Evolutionary conservation across 2,888 invertebrate genomes (phyloP), one percentile per base, ranked within the genome.

Genomic region (Agapetus fuscipes): DNA sequence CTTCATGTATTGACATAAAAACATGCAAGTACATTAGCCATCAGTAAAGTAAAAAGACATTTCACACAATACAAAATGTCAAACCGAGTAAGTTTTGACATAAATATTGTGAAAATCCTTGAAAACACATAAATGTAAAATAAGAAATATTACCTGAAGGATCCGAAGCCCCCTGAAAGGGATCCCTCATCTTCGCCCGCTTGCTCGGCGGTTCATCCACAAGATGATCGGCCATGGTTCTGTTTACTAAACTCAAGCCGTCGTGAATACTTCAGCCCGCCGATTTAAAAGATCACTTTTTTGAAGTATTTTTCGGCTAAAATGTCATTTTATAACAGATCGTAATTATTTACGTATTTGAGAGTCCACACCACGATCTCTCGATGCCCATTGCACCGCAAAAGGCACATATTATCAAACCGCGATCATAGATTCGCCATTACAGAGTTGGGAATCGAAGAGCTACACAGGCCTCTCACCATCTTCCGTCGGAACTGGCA

Each of bases 141-240:
- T 37, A 46, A 41, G 34, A 25, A 37, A 40, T 26, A 30, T 79
- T 68, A 84, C 85, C 84, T 63, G 83, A 78, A 56, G 81, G 75
- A 65, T 85, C 85, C 54, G 83, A 80, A 56, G 83, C 77, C 61
- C 82, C 80, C 72, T 83, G 83, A 66, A 83, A 84, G 62, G 82
- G 77, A 73, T 84, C 81, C 60, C 74, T 70, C 71, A 93, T 82
- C 74, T 93, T 93, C 63, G 83, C 84, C 80, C 93, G 83, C 82
- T 94, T 93, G 64, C 83, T 89, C 68, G 93, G 90, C 79, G 91
- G 93, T 73, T 91, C 91, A 74, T 89, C 89, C 71, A 80, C 81
- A 66, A 87, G 79, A 75, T 87, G 87, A 80, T 93, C 93, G 75
- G 89, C 89, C 93, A 93, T 93, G 71, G 72, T 71, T 42, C 71